Evolutionary conservation across 2,888 invertebrate species (phyloP), one percentile per base, ranked within the genome.

Genomic region (Drosophila macrospina): DNA sequence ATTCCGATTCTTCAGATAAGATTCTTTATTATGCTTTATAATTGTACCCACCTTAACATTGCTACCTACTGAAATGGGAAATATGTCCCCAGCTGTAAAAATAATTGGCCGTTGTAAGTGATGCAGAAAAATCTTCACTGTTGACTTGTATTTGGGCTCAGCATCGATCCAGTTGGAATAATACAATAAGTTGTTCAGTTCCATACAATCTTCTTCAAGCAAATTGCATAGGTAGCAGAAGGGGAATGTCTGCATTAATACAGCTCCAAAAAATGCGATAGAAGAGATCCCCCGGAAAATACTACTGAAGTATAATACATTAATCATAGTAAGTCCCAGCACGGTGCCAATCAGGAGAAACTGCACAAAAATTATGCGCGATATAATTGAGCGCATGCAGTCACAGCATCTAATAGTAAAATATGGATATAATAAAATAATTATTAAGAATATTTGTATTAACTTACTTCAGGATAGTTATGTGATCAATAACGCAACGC

Each of bases 141-240:
- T 79, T 5, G 64, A 39, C 32, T 65, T 72, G 26, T 73, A 81
- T 0, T 64, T 59, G 1, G 47, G 63, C 20, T 74, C 65, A 0
- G 80, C 85, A 34, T 70, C 78, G 5, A 78, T 52, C 80, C 78
- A 81, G 3, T 73, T 68, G 0, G 78, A 81, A 0, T 85, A 70
- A 13, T 42, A 63, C 11, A 81, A 44, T 0, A 65, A 10, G n/a
- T 67, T 64, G 5, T 70, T 24, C 48, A 81, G 3, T 0, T 70
- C 61, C 4, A 60, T 41, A n/a, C 61, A 55, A n/a, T 86, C 82
- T 1, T 63, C 67, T 0, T 61, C 48, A 0, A 85, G 61, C 6
- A 67, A 13, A 11, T 81, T 67, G 54, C 80, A 81, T 0, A 63
- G 50, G n/a, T 70, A 80, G 45, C 84, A 80, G 1, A 81, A 77